These are phyloP conservation scores for Crotalus helleri DNA, from an alignment of 2,113 vertebrate genomes.

Conservation along the genomic window DNA sequence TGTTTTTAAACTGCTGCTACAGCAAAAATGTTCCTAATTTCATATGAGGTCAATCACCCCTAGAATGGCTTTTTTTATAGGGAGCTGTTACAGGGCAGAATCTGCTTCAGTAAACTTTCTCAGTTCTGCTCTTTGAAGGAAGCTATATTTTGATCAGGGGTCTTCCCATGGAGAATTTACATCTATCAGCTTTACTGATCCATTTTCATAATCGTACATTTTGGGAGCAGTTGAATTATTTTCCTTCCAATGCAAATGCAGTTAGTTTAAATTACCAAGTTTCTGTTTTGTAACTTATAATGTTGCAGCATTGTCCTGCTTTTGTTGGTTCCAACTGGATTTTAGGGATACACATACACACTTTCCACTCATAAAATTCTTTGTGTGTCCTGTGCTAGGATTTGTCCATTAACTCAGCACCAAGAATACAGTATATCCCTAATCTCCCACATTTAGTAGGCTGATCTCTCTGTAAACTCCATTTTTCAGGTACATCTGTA, in stretches of 20 bases:
- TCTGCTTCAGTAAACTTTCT: neutral
- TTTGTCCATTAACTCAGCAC: neutral
- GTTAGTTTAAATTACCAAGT: neutral
- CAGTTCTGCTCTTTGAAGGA: neutral
- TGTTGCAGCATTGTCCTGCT: neutral
- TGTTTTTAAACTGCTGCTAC: neutral
- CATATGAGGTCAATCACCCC: neutral
- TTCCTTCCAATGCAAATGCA: neutral
- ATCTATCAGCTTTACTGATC: neutral
- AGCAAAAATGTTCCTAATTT: neutral
- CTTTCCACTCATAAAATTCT: neutral
- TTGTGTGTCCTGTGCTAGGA: neutral
- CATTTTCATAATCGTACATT: neutral
- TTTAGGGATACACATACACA: neutral
- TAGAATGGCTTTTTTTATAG: neutral
- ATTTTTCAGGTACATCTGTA: neutral
- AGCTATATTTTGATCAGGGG: neutral
- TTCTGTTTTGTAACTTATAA: neutral
- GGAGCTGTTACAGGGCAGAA: neutral
- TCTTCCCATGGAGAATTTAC: neutral
- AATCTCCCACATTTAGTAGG: neutral
- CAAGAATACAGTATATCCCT: neutral
- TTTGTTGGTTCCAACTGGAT: neutral
- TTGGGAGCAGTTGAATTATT: neutral
- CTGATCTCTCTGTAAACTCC: neutral